These are phyloP conservation scores for Plodia interpunctella DNA, from an alignment of 1,140 invertebrate genomes.

Conservation along the genomic window DNA sequence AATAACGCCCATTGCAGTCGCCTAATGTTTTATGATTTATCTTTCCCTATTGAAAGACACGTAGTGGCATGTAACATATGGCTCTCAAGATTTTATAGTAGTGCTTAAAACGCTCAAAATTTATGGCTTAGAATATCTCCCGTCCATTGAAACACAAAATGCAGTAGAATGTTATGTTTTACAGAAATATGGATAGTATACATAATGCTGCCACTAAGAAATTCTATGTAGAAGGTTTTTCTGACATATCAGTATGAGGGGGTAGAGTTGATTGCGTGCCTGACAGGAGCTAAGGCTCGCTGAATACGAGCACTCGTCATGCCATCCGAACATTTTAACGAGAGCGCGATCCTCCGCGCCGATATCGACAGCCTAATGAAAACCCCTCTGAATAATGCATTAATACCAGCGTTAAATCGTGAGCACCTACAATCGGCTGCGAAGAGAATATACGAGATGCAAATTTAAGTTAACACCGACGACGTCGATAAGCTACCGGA, in stretches of 20 bases:
- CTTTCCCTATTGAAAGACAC: constrained; percentile 17
- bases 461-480: constrained; percentile 68
- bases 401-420: constrained; percentile 76
- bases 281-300: constrained; percentile 25
- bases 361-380: constrained; percentile 73
- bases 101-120: constrained; percentile 16
- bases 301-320: constrained; percentile 70
- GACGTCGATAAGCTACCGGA: constrained; percentile 61
- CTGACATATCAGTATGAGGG: constrained; percentile 2
- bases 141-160: constrained; percentile 18
- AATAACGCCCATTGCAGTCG: constrained; percentile 14
- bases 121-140: constrained; percentile 14
- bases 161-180: neutral
- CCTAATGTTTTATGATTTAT: constrained; percentile 18
- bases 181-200: constrained; percentile 11
- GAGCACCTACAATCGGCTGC: constrained; percentile 66
- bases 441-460: constrained; percentile 68
- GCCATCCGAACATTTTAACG: constrained; percentile 74
- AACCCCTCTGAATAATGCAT: constrained; percentile 75
- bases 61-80: constrained; percentile 12
- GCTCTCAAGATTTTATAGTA: constrained; percentile 24
- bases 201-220: constrained; percentile 19
- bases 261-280: constrained; percentile 40
- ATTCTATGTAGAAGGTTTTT: neutral
- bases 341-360: constrained; percentile 65